Evolutionary conservation across 2,113 vertebrate genomes (phyloP), one percentile per base, ranked within the genome.

Genomic region (Cyprinodon brontotheroides): DNA sequence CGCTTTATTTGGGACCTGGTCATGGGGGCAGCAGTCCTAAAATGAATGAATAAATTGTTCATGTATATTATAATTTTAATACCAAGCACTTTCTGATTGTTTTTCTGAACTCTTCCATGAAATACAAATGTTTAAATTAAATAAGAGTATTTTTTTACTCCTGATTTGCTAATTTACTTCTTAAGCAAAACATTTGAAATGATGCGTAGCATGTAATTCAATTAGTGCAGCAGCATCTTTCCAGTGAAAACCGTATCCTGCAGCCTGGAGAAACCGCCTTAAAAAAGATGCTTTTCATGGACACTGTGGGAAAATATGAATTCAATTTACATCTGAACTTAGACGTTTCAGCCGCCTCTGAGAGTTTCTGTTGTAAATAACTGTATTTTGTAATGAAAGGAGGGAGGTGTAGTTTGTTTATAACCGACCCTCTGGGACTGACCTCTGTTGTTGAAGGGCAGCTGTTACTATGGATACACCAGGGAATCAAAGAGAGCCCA

Each of bases 381-480:
- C 15, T 22, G 40, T 57, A 15, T 62, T 45, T 57, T n/a, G 22
- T 63, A 17, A 61, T 72, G 61, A 61, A 43, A 77, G 70, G 72
- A 53, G 72, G 69, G 77, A 29, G 61, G 59, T 5, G 70, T 29
- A 29, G 76, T 29, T 79, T 70, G 61, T 73, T 71, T 70, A 71
- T 80, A 63, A 74, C 86, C 87, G 85, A 80, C 79, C 81, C 68
- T 72, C 80, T 41, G 70, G 12, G 68, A 57, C 81, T 89, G 85
- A 85, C 85, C 87, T 80, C 79, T 60, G 77, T 72, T 83, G 75
- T 77, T 79, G 81, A 82, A 79, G 81, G 78, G 73, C 38, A 8
- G 50, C 75, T 39, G 91, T 91, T 90, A 53, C 89, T 60, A 90
- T 91, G 86, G 91, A 79, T 82, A 92, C 88, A 50, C 5, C 6